phyloP scores from a whole-genome alignment of 1,140 invertebrate species.

The Cephus cinctus region DNA sequence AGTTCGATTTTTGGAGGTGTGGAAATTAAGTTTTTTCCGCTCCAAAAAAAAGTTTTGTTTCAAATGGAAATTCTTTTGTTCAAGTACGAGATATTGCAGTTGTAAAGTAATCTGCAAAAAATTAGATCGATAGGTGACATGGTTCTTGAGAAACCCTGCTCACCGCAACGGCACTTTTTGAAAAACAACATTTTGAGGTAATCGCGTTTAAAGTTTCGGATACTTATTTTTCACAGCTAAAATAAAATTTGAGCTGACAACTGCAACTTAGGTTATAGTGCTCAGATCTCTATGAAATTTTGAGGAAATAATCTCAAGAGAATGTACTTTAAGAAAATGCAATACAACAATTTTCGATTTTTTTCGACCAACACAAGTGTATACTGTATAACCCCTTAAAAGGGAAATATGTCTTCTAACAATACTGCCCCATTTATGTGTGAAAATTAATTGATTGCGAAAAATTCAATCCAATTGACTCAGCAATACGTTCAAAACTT shows the following conservation, averaged over 20 bases:
- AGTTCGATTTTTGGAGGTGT: background rate
- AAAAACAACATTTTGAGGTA: background rate
- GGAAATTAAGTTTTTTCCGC: background rate
- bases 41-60: background rate
- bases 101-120: background rate
- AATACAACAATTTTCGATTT: background rate
- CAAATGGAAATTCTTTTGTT: background rate
- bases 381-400: slow-evolving; percentile 51
- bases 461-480: no score
- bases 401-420: no score
- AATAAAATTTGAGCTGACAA: background rate
- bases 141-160: background rate
- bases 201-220: no score
- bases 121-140: background rate
- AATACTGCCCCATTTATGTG: no score
- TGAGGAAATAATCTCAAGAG: background rate
- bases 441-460: no score
- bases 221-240: background rate
- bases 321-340: background rate
- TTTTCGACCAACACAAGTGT: background rate
- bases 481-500: no score
- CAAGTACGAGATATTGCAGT: background rate
- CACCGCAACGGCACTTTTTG: background rate
- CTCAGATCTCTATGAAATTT: background rate
- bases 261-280: background rate